Base-by-base conservation (phyloP, 2,113 vertebrate species). In the Dromiciops gliroides region DNA sequence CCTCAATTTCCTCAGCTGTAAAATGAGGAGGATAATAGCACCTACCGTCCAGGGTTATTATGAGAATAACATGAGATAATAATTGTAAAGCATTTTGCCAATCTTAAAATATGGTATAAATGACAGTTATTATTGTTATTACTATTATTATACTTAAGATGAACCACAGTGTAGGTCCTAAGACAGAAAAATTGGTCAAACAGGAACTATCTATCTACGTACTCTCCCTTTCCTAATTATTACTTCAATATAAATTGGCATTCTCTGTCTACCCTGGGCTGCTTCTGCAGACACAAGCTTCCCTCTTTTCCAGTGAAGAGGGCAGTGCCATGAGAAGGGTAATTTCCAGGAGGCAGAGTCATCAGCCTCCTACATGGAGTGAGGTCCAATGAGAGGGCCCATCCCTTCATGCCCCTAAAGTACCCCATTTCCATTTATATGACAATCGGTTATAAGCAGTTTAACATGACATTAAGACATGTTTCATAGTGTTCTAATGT, bases 401-500 rank as follows among this genome's bases (percentile, higher is more conserved):
- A 51, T 19, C 50, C 51, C 49, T 50, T 48, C 2, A 89, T 50
- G 91, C 89, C 83, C 83, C 48, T 0, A 0, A 95, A 94, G 28
- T 56, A 93, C 93, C 7, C 1, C 22, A 1, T 89, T 49, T 67
- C 89, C 92, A 51, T 83, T 11, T 52, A 92, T 56, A 92, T 50
- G 91, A 93, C 2, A 6, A 93, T 12, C 19, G 95, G 67, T 92
- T 50, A 24, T 75, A 91, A 95, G 90, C 93, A 89, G n/a, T 2
- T 22, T 53, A 60, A 89, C 92, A 90, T 93, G 96, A 96, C 95
- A 96, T 94, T 83, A 83, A 47, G 8, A 94, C 97, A 96, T 97
- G 95, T 93, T 96, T 94, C 56, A 95, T 95, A 96, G 97, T 95
- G 96, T 96, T 97, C 96, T 48, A 60, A 83, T 83, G 97, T 96